Evolutionary conservation across 2,113 vertebrate genomes (phyloP).

Genomic region (Caretta caretta): DNA sequence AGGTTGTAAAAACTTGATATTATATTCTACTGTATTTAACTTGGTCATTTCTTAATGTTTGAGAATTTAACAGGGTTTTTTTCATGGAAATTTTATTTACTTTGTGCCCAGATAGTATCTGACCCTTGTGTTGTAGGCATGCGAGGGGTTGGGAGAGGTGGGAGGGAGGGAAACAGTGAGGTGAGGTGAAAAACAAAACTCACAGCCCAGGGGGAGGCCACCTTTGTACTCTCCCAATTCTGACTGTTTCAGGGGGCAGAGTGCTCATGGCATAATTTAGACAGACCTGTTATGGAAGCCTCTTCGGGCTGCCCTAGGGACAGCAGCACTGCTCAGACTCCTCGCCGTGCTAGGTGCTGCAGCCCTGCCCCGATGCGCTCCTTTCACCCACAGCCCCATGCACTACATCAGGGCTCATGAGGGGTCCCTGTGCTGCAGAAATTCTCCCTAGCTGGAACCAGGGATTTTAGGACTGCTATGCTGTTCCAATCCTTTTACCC

Average conservation of each 20-base stretch:
- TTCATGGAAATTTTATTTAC: not conserved
- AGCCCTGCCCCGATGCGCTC: not conserved
- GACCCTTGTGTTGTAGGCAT: rapidly evolving
- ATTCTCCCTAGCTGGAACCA: not conserved
- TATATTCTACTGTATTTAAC: not conserved
- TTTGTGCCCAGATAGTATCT: rapidly evolving
- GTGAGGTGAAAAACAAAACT: not conserved
- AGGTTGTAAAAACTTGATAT: not conserved
- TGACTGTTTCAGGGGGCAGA: not conserved
- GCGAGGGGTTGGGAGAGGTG: not conserved
- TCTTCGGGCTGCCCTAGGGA: not conserved
- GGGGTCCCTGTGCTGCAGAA: not conserved
- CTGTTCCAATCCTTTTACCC: not conserved
- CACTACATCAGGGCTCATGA: not conserved
- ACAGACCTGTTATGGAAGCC: not conserved
- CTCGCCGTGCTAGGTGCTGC: not conserved
- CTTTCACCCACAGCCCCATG: not conserved
- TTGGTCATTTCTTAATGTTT: not conserved
- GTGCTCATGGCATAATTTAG: not conserved
- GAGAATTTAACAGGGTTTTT: not conserved
- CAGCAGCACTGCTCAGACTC: not conserved
- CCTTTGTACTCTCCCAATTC: not conserved
- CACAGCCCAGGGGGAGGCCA: not conserved
- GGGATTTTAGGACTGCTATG: not conserved
- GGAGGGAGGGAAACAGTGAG: not conserved